Evolutionary conservation across 2,113 vertebrate species (phyloP).

Genomic region (Megalops atlanticus): DNA sequence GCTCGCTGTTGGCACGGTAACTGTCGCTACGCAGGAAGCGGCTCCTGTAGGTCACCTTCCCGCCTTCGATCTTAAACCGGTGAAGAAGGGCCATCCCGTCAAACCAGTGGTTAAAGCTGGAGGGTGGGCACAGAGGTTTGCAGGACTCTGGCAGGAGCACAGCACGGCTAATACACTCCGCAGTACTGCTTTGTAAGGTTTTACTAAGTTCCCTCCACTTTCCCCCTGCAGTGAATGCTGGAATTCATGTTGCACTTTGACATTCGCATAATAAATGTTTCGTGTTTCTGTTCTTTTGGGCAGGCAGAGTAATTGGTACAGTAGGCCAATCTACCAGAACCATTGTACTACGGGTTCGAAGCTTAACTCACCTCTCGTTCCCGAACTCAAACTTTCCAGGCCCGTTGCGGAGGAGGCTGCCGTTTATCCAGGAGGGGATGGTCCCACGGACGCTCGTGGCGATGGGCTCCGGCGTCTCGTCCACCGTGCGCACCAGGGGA

Average conservation of each 20-base stretch:
- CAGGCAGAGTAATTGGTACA: neutral
- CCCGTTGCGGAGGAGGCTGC: constrained; percentile 83
- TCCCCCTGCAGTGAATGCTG: neutral
- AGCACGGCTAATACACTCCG: neutral
- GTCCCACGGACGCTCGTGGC: constrained; percentile 69
- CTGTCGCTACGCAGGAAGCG: constrained; percentile 82
- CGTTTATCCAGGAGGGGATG: constrained; percentile 85
- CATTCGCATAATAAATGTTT: too few species aligned
- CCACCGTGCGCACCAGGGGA: constrained; percentile 67
- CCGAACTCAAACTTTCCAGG: constrained; percentile 95
- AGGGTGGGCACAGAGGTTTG: too few species aligned
- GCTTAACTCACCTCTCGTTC: constrained; percentile 76
- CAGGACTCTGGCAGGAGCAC: neutral
- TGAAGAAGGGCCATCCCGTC: constrained; percentile 94
- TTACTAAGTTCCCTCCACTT: neutral
- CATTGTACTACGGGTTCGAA: neutral
- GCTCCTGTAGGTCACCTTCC: constrained; percentile 83
- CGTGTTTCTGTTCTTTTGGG: too few species aligned
- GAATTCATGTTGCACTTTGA: too few species aligned
- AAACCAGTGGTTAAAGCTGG: constrained; percentile 92
- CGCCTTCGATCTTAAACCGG: constrained; percentile 78
- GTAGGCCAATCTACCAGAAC: neutral
- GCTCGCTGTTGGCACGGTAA: constrained; percentile 75
- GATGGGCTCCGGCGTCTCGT: constrained; percentile 77
- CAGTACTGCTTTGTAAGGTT: neutral